Percentiles rank a stretch among this genome's conserved stretches.
phyloP scores from a whole-genome alignment of 2,797 vertebrate genomes.

The Trachurus trachurus region DNA sequence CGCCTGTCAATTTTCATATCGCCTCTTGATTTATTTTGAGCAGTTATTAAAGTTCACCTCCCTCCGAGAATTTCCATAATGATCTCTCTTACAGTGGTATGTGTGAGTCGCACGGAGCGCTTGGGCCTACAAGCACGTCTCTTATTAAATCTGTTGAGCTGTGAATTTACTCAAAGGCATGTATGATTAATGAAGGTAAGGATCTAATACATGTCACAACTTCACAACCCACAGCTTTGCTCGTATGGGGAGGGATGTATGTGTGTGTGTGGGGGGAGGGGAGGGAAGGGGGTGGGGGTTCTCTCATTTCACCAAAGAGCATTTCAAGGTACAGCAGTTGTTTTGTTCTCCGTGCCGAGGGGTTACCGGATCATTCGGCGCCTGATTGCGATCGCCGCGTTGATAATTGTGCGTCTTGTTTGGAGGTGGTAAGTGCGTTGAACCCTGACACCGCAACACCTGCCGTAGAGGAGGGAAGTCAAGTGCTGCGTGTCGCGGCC shows the following conservation, averaged over 20 bases:
- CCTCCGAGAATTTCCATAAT: conserved; percentile 81
- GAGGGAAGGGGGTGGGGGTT: background rate
- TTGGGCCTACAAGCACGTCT: conserved; percentile 53
- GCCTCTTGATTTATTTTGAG: conserved; percentile 81
- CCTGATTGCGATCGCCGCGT: background rate
- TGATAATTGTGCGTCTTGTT: conserved; percentile 33
- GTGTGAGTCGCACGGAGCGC: conserved; percentile 60
- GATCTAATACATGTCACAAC: conserved; percentile 66
- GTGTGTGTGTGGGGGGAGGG: too few species aligned
- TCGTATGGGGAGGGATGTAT: background rate
- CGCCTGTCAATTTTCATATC: conserved; percentile 79
- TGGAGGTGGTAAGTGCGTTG: background rate
- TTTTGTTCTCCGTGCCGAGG: conserved; percentile 14
- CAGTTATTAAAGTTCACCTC: conserved; percentile 81
- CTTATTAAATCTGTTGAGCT: conserved; percentile 82
- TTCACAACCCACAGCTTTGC: conserved; percentile 34
- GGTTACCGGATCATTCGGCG: conserved; percentile 15
- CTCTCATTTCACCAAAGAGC: conserved; percentile 23
- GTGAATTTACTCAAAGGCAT: conserved; percentile 81
- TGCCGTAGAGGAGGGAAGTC: background rate
- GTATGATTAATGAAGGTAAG: conserved; percentile 80
- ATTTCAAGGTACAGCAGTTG: background rate
- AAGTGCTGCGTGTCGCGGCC: background rate
- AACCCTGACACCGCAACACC: conserved; percentile 26
- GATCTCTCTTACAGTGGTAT: conserved; percentile 68